Base-by-base conservation (phyloP, 2,797 vertebrate species). In the Parauchenoglanis punctatus region DNA sequence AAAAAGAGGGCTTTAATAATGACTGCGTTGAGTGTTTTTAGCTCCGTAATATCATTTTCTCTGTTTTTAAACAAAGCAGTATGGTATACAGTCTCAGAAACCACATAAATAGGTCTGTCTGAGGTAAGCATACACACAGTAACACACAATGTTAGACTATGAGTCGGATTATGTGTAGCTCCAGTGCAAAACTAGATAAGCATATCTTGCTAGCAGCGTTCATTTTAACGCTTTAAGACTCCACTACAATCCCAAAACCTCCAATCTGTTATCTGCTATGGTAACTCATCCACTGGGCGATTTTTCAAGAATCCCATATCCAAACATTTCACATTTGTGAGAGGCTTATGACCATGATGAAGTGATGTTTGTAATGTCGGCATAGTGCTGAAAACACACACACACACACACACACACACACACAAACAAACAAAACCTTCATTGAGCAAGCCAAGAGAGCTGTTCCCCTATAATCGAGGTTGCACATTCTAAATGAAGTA, bases 291-390 rank as follows among this genome's bases (percentile, higher is more conserved):
- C 44, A 52, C 46, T 20, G 44, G 70, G 28, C 6, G 49, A 25
- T 58, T 61, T 83, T 77, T 87, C 81, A 87, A 75, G 70, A 83
- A 67, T 81, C 40, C 49, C 28, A 73, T 46, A 31, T 81, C 46
- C 31, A 70, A 83, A 89, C 80, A 87, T 81, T 87, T 85, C 49
- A 78, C 86, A 87, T 89, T 86, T 25, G 84, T 28, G 12, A 81
- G 23, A 73, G 44, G 68, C 86, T 91, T 46, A 83, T 87, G 89
- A 91, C 85, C 81, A 61, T 83, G 83, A 88, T 89, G 65, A 89
- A 89, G 83, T 75, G 35, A 68, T 83, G 81, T 83, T 83, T 81
- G 77, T 63, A 44, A 59, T 78, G 73, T 84, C 31, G 58, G 84
- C 76, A 68, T 40, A 82, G 83, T 31, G n/a, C 83, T 70, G 76